Evolutionary conservation across 92 coral and sea anemone species (phyloP).

Genomic region (Isaurus tuberculatus): DNA sequence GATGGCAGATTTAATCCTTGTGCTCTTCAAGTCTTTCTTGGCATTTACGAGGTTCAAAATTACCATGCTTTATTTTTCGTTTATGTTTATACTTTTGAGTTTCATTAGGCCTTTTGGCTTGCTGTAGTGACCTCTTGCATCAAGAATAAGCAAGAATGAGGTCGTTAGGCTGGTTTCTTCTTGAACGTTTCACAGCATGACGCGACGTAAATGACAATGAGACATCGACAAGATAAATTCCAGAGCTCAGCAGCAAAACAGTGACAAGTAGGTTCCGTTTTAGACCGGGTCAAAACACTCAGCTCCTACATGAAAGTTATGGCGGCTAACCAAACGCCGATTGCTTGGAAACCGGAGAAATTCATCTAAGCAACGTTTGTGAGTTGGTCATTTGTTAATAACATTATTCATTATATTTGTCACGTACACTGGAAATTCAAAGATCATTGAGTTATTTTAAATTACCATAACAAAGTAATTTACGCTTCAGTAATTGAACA

Average conservation of each 20-base stretch:
- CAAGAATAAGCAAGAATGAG: background rate
- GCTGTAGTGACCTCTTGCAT: too few relatives aligned
- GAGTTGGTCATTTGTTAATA: background rate
- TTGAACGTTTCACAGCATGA: background rate
- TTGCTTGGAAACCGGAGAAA: background rate
- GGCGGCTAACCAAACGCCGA: background rate
- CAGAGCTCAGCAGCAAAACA: conserved; percentile 5
- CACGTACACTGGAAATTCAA: conserved; percentile 5
- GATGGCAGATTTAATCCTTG: conserved; percentile 83
- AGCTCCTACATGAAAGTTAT: background rate
- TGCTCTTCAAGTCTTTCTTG: conserved; percentile 45
- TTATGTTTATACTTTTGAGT: too few relatives aligned
- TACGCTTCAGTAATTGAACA: conserved; percentile 27
- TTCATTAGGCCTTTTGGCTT: too few relatives aligned
- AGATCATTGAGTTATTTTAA: background rate
- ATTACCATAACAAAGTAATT: background rate
- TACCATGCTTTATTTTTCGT: background rate
- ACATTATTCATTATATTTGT: background rate
- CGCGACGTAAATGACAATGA: background rate
- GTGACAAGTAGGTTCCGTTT: background rate
- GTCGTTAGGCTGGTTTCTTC: too few relatives aligned
- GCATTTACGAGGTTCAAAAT: conserved; percentile 14
- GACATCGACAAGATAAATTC: background rate
- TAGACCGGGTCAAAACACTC: background rate
- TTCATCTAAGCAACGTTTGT: background rate